Conservation (phyloP, 2,797 vertebrate species). For the Chaetophractus vellerosus region DNA sequence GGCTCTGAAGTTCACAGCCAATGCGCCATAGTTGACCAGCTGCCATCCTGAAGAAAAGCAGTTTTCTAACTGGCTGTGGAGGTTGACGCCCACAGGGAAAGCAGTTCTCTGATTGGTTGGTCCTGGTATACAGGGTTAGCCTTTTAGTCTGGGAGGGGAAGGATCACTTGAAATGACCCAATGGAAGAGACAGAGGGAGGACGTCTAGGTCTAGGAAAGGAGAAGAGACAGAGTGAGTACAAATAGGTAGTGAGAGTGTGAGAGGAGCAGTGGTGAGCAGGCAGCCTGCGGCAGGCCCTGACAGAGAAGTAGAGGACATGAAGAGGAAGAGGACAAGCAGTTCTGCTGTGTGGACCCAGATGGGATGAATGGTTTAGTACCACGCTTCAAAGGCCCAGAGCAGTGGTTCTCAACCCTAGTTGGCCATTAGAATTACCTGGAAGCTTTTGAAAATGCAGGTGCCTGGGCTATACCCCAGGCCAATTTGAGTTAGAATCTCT, state of each 20-base stretch:
- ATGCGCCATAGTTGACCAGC: background rate
- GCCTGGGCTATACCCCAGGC: background rate
- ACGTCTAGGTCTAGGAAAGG: too few species aligned
- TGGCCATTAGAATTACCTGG: too few species aligned
- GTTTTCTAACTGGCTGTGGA: background rate
- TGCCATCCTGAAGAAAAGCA: background rate
- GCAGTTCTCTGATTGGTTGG: background rate
- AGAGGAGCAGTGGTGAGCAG: too few species aligned
- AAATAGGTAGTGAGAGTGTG: background rate
- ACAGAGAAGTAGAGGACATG: background rate
- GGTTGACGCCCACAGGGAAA: background rate
- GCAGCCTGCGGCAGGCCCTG: background rate
- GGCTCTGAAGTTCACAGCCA: background rate
- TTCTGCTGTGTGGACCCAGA: background rate
- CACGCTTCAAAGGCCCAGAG: background rate
- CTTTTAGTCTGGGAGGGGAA: background rate
- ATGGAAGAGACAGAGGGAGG: too few species aligned
- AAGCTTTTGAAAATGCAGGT: too few species aligned
- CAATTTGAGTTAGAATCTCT: background rate
- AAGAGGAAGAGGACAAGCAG: background rate
- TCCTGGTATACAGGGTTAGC: background rate
- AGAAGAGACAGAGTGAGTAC: background rate
- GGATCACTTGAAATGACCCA: background rate
- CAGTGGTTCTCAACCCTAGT: too few species aligned
- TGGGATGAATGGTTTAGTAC: background rate